phyloP scores from a whole-genome alignment of 2,888 invertebrate species.

The Agonum fuliginosum region DNA sequence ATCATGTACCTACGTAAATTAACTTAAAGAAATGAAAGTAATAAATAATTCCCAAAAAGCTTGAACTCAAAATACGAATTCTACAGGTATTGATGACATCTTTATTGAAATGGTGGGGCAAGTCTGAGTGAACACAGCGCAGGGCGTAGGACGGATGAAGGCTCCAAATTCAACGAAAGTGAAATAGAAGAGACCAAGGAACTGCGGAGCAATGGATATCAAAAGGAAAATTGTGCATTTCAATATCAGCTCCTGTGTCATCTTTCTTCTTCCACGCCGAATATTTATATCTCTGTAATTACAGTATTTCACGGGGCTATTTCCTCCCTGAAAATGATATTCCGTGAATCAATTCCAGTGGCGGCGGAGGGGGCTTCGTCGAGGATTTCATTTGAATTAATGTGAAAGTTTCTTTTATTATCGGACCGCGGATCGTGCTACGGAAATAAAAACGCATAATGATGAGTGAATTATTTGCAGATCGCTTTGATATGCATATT shows the following conservation, averaged over 20 bases:
- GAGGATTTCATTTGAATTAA: slow-evolving; percentile 57
- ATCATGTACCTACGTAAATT: no score
- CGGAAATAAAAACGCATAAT: slow-evolving; percentile 59
- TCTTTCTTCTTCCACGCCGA: slow-evolving; percentile 13
- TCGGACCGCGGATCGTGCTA: not conserved
- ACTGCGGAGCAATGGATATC: slow-evolving; percentile 40
- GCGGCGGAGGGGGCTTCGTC: not conserved
- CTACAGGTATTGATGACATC: not conserved
- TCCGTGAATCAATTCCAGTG: slow-evolving; percentile 53
- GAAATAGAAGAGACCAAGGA: slow-evolving; percentile 35
- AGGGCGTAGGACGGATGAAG: not conserved
- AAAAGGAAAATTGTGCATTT: slow-evolving; percentile 57
- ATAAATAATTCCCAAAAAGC: not conserved
- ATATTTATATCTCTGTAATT: slow-evolving; percentile 59
- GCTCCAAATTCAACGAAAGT: slow-evolving; percentile 20
- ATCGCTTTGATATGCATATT: slow-evolving; percentile 57
- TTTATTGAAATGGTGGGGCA: slow-evolving; percentile 1
- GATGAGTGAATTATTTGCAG: slow-evolving; percentile 58
- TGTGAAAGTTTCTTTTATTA: slow-evolving; percentile 55
- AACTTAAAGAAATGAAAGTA: not conserved
- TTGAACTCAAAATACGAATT: not conserved
- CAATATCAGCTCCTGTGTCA: slow-evolving; percentile 44
- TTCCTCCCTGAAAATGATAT: slow-evolving; percentile 54
- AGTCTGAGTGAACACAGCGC: not conserved
- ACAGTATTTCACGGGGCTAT: slow-evolving; percentile 54